Base-by-base conservation (phyloP, 2,888 invertebrate species). In the Xestoiulus laeticollis region DNA sequence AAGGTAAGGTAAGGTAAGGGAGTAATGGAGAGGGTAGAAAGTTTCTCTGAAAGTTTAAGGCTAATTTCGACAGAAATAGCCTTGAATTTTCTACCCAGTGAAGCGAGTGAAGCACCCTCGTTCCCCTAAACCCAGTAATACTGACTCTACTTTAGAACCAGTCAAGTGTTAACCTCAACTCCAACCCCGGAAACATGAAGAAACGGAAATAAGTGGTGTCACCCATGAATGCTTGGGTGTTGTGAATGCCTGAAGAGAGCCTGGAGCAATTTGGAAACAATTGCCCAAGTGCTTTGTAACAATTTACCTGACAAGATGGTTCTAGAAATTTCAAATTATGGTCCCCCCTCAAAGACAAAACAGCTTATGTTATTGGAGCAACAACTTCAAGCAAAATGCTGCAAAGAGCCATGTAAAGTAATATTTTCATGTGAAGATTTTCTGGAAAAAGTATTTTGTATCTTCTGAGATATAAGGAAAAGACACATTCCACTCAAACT, bases 141-240 rank as follows among this genome's bases (percentile, higher is more conserved):
- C 59, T 22, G n/a, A 59, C 22, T 59, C 59, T 12, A 4, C 59
- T 59, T 59, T 59, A 22, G 22, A n/a, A 16, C 22, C 59, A 59
- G 59, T 59, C 59, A 59, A 22, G 59, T 59, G 59, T 59, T 59
- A 59, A 59, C 59, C 59, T n/a, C n/a, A n/a, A n/a, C n/a, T n/a
- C 59, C 59, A 59, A 59, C 59, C 59, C 59, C 59, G 59, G 59
- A 59, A 59, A 59, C 59, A 59, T 59, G 22, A 59, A 59, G 6
- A n/a, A 59, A 59, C 59, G 59, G 59, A 59, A 59, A 59, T 59
- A 59, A 59, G 59, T 59, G 59, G 59, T 59, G 59, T 59, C 59
- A 59, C 59, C 22, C 59, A 59, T 59, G 59, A 59, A 59, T 59
- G 59, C 59, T 59, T 10, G 22, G 59, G 5, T 59, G 22, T 59